These are phyloP conservation scores for Coenonympha glycerion DNA, from an alignment of 2,888 invertebrate genomes.

Conservation along the genomic window DNA sequence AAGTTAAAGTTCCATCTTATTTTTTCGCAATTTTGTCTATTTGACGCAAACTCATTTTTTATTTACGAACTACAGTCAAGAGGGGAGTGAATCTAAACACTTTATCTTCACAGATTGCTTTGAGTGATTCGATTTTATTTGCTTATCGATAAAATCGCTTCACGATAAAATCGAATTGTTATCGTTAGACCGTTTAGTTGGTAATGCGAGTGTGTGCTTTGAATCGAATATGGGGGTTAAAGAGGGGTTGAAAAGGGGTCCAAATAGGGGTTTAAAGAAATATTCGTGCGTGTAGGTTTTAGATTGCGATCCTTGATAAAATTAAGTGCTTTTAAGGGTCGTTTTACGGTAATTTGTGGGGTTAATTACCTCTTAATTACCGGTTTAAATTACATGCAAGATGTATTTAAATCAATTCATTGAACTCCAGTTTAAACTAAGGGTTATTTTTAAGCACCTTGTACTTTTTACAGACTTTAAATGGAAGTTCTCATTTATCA, in stretches of 20 bases:
- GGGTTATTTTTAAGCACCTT: not conserved
- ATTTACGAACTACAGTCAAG: not conserved
- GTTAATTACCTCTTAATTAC: conserved; percentile 5
- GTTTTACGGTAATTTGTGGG: conserved; percentile 7
- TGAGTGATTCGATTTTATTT: conserved; percentile 10
- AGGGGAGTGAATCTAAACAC: not conserved
- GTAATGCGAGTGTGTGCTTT: conserved; percentile 26
- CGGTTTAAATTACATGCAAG: not conserved
- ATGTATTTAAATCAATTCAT: not conserved
- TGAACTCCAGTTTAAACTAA: not conserved
- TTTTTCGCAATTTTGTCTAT: not conserved
- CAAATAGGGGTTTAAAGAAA: conserved; percentile 18
- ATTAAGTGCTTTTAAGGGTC: not conserved
- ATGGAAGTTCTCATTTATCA: no score
- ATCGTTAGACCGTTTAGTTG: conserved; percentile 42
- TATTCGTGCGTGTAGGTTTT: conserved; percentile 21
- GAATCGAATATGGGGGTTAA: conserved; percentile 26
- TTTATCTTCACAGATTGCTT: conserved; percentile 1
- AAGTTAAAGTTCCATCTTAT: no score
- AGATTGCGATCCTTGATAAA: conserved; percentile 7
- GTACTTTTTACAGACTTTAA: no score
- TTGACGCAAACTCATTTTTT: not conserved
- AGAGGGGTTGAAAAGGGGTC: not conserved
- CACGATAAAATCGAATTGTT: conserved; percentile 42
- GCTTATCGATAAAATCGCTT: conserved; percentile 41